Evolutionary conservation across 1,140 invertebrate species (phyloP).

Genomic region (Brachionus asplanchnoidis): DNA sequence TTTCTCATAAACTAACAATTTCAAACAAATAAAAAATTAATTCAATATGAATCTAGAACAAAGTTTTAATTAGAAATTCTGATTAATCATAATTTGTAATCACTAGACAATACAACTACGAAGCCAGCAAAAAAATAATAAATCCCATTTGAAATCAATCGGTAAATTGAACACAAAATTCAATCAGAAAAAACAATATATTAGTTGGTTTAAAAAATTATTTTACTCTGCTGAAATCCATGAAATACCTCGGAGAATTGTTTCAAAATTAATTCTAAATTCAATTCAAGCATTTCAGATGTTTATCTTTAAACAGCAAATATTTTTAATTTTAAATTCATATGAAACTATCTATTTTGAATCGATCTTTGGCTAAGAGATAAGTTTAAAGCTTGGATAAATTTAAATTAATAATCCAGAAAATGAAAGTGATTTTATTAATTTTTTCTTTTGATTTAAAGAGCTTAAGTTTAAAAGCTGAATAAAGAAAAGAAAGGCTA

Average conservation of each 20-base stretch:
- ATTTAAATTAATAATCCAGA: too few relatives aligned
- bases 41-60: conserved; percentile 14
- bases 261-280: neutral
- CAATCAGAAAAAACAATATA: neutral
- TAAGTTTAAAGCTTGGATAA: too few relatives aligned
- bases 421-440: neutral
- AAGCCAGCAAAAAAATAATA: neutral
- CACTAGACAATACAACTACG: conserved; percentile 4
- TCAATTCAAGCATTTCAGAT: neutral
- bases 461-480: neutral
- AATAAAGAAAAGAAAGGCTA: neutral
- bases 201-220: neutral
- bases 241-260: neutral
- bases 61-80: neutral
- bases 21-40: neutral
- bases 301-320: neutral
- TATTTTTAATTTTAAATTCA: neutral
- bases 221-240: neutral
- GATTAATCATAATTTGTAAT: conserved; percentile 17
- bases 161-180: neutral
- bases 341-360: neutral
- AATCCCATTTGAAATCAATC: conserved; percentile 27
- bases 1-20: neutral
- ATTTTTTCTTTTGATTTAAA: neutral
- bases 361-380: neutral